Conservation (phyloP, 1,140 invertebrate genomes). For the Drosophila pandora region DNA sequence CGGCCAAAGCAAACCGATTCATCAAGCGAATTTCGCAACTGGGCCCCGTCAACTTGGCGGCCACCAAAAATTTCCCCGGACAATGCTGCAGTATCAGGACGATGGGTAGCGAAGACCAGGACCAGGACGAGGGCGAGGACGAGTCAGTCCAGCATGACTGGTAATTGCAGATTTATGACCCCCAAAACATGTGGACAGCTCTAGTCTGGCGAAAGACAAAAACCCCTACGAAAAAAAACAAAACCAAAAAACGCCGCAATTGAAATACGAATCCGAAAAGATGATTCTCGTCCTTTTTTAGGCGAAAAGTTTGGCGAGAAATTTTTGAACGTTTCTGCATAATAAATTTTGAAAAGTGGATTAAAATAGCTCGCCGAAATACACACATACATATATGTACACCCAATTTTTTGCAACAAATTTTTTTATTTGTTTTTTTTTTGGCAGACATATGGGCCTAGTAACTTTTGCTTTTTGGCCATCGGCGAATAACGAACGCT, state of each 20-base stretch:
- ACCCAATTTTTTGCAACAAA: neutral
- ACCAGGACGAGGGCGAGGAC: slow-evolving; percentile 6
- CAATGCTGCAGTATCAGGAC: neutral
- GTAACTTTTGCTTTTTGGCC: slow-evolving; percentile 50
- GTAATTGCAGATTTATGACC: slow-evolving; percentile 75
- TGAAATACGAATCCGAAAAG: slow-evolving; percentile 7
- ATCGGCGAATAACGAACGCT: slow-evolving; percentile 28
- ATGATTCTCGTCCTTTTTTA: slow-evolving; percentile 10
- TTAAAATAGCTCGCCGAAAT: slow-evolving; percentile 57
- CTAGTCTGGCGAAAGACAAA: slow-evolving; percentile 25
- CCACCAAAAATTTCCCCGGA: slow-evolving; percentile 11
- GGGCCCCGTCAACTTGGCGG: slow-evolving; percentile 41
- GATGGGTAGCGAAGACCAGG: neutral
- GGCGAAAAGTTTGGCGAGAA: slow-evolving; percentile 40
- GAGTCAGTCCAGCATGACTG: slow-evolving; percentile 46
- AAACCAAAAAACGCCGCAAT: slow-evolving; percentile 2
- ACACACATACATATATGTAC: slow-evolving; percentile 22
- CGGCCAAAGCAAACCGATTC: slow-evolving; percentile 35
- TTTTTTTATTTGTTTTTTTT: slow-evolving; percentile 11
- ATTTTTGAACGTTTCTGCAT: slow-evolving; percentile 71
- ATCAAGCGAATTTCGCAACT: slow-evolving; percentile 47
- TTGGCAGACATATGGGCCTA: slow-evolving; percentile 12
- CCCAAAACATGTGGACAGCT: slow-evolving; percentile 68
- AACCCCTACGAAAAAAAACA: neutral
- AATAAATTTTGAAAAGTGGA: slow-evolving; percentile 75